Evolutionary conservation across 2,113 vertebrate species (phyloP), one percentile per base, ranked within the genome.

Genomic region (Takifugu bimaculatus): DNA sequence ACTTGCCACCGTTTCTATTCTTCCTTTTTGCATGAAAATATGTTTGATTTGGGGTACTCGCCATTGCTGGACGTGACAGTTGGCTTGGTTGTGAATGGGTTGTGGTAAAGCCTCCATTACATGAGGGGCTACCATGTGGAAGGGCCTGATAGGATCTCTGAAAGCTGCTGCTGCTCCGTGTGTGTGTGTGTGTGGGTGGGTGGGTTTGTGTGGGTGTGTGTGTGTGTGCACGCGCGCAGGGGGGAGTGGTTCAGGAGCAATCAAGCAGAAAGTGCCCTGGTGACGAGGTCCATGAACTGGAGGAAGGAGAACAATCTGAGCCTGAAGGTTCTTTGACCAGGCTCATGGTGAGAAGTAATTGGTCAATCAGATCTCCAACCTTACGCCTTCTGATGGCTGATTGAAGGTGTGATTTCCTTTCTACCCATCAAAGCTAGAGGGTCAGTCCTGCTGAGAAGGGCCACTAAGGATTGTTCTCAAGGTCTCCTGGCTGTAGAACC

Each of bases 281-380:
- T 78, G 79, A 85, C 72, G 60, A 83, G 82, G 80, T 68, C 74
- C 79, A 82, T 44, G 77, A 80, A 75, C 49, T 55, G 58, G 70
- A 71, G 77, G 44, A 69, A 60, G 68, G 75, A 76, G 85, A 85
- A 89, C 75, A 83, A 87, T 89, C 80, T 74, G 2, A 66, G 75
- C 77, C 76, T 76, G 77, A 57, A 78, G 81, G 74, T 79, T 82
- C 80, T 76, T 56, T 70, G 60, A 68, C 35, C 20, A 43, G 52
- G 73, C 75, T 79, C 78, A 60, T 71, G 73, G 69, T 72, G 78
- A 78, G 81, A 73, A 79, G 77, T 85, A 89, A 86, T 86, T 83
- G 83, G 78, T 83, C 84, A 87, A 89, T 88, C 85, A 87, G 85
- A 88, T 89, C 87, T 83, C 81, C 69, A 82, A 74, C 79, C 76